These are phyloP conservation scores for Naja naja DNA, from an alignment of 2,113 vertebrate genomes.

Conservation along the genomic window DNA sequence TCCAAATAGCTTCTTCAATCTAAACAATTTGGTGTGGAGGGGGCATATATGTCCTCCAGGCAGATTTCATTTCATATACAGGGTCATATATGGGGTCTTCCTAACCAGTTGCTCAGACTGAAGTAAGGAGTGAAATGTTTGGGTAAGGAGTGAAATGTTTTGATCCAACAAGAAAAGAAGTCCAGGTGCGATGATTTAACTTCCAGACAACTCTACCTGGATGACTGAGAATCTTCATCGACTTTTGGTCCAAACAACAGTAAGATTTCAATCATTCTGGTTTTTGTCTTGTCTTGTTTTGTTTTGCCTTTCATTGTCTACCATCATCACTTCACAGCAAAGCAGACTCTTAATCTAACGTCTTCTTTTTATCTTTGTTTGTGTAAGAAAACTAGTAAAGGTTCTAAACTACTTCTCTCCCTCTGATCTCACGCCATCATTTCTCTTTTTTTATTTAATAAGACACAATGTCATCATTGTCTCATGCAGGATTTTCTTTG, in stretches of 20 bases:
- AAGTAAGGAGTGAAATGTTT: not conserved
- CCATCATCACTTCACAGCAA: too few species aligned
- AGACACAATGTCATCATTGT: slow-evolving; percentile 37
- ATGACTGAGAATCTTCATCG: not conserved
- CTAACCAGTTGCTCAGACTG: not conserved
- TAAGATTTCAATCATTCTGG: not conserved
- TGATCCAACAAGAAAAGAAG: not conserved
- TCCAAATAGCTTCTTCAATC: not conserved
- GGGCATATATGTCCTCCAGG: not conserved
- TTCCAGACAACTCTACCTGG: not conserved
- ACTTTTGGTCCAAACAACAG: not conserved
- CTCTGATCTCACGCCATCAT: not conserved
- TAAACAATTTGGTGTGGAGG: not conserved
- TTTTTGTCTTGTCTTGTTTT: not conserved
- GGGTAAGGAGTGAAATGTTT: not conserved
- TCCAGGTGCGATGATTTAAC: not conserved
- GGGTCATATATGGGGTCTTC: not conserved
- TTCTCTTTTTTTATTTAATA: slow-evolving; percentile 46
- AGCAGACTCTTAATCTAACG: not conserved
- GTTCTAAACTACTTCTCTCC: not conserved
- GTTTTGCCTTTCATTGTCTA: not conserved
- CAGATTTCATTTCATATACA: not conserved
- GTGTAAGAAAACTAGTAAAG: not conserved
- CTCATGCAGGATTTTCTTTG: slow-evolving; percentile 31
- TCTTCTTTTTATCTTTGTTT: not conserved